Conservation (phyloP, 2,113 vertebrate genomes). For the Potamarius usumacintae region DNA sequence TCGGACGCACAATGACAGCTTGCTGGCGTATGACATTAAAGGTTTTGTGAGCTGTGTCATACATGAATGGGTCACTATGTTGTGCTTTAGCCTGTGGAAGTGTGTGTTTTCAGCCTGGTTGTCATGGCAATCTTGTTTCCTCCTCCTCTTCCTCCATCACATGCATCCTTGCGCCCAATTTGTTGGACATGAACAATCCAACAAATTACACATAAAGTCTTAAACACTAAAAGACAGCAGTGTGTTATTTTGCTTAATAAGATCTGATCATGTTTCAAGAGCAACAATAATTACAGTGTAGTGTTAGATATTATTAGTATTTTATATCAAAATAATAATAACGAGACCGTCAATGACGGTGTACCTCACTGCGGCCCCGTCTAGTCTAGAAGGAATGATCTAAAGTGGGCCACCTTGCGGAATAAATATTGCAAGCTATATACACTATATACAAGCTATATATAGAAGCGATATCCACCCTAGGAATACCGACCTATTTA, state of each 20-base stretch:
- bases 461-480: too few species aligned
- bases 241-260: conserved; percentile 46
- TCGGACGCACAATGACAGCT: conserved; percentile 67
- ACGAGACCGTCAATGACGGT: too few species aligned
- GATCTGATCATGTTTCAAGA: neutral
- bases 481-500: too few species aligned
- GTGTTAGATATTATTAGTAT: neutral
- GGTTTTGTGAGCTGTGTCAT: conserved; percentile 68
- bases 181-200: conserved; percentile 59
- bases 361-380: too few species aligned
- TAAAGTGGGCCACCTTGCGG: too few species aligned
- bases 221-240: neutral
- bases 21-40: conserved; percentile 79
- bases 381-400: too few species aligned
- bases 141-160: conserved; percentile 34
- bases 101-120: conserved; percentile 69
- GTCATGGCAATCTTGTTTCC: conserved; percentile 66
- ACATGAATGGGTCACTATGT: conserved; percentile 61
- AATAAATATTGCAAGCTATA: too few species aligned
- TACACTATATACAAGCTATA: too few species aligned
- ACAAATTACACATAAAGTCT: neutral
- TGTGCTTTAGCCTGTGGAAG: conserved; percentile 62
- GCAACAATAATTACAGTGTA: neutral
- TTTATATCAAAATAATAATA: neutral
- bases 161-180: conserved; percentile 29